Percentiles rank a stretch among this genome's conserved stretches.
These are phyloP conservation scores for Drosophila austrosaltans DNA, from an alignment of 2,888 invertebrate species.

Conservation along the genomic window DNA sequence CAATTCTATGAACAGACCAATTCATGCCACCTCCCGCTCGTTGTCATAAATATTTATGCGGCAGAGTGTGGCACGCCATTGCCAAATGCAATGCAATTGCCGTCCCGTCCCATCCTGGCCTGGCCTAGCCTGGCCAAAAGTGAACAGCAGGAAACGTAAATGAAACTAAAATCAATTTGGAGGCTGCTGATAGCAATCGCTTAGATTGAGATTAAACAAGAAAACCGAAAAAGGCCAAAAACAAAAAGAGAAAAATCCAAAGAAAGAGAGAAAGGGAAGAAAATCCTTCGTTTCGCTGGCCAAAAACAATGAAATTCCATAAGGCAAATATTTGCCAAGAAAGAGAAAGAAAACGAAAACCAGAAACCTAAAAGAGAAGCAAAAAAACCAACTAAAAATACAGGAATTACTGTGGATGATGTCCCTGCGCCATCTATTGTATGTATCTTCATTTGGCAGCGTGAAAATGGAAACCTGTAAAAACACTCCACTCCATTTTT, in stretches of 20 bases:
- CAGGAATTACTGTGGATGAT: neutral
- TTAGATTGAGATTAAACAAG: conserved; percentile 60
- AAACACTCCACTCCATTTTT: conserved; percentile 26
- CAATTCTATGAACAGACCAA: conserved; percentile 25
- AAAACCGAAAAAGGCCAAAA: conserved; percentile 29
- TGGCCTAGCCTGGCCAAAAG: neutral
- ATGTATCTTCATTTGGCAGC: conserved; percentile 52
- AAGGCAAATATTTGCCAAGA: conserved; percentile 61
- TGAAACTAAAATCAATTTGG: conserved; percentile 76
- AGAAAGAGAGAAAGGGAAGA: neutral
- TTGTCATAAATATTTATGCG: conserved; percentile 74
- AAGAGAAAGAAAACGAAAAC: neutral
- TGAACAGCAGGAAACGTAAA: conserved; percentile 67
- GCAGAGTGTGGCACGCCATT: conserved; percentile 39
- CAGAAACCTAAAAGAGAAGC: neutral
- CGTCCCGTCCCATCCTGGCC: conserved; percentile 7
- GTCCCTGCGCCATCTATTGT: neutral
- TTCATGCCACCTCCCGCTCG: conserved; percentile 37
- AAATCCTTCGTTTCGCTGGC: conserved; percentile 21
- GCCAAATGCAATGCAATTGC: conserved; percentile 62
- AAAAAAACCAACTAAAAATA: neutral
- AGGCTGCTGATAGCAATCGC: conserved; percentile 66
- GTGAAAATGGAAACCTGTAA: conserved; percentile 37
- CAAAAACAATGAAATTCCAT: conserved; percentile 52
- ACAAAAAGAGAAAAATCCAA: conserved; percentile 8